These are phyloP conservation scores for Heliconius ethilla DNA, from an alignment of 2,888 invertebrate genomes.

Conservation along the genomic window DNA sequence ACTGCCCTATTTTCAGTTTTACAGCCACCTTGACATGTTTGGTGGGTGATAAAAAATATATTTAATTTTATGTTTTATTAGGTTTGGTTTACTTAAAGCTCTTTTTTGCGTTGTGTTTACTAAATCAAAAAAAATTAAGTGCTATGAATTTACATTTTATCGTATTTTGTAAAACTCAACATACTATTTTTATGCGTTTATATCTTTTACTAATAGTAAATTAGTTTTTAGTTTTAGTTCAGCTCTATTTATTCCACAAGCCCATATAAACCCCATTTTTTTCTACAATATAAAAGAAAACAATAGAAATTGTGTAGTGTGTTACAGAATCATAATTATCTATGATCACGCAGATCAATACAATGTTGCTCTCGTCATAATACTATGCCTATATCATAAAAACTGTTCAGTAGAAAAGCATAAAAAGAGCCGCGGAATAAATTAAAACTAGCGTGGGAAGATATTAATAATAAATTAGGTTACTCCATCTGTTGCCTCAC, in stretches of 20 bases:
- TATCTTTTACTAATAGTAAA: too few species aligned
- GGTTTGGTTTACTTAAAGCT: neutral
- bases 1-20: conserved; percentile 23
- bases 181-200: too few species aligned
- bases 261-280: neutral
- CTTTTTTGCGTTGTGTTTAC: neutral
- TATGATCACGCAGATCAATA: neutral
- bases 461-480: conserved; percentile 40
- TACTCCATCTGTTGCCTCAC: conserved; percentile 37
- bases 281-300: neutral
- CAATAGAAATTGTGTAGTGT: neutral
- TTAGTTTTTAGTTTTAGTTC: neutral
- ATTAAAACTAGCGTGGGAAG: conserved; percentile 37
- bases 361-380: conserved; percentile 1
- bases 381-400: conserved; percentile 4
- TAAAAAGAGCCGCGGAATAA: conserved; percentile 33
- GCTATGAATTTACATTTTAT: neutral
- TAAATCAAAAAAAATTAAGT: neutral
- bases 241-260: neutral
- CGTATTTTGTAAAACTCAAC: too few species aligned
- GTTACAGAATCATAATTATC: neutral
- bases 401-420: conserved; percentile 30
- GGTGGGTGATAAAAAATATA: conserved; percentile 15
- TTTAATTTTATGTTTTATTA: conserved; percentile 6
- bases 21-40: conserved; percentile 29